phyloP scores from a whole-genome alignment of 2,113 vertebrate genomes.

The Cnemophilus loriae region DNA sequence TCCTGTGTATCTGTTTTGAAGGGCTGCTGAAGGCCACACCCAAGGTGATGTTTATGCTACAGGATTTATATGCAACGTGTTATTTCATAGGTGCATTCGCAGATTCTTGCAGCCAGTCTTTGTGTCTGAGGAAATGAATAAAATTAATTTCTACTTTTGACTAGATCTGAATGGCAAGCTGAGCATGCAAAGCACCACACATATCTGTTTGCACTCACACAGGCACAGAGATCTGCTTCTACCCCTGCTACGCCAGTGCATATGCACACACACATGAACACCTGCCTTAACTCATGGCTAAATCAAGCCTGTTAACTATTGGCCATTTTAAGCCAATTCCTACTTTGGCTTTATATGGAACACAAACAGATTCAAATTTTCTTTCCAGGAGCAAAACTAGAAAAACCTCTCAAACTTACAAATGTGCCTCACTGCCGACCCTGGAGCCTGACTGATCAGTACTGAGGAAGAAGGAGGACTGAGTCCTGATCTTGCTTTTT shows the following conservation, averaged over 20 bases:
- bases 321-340: not conserved
- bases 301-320: not conserved
- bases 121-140: not conserved
- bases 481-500: not conserved
- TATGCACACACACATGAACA: rapidly evolving
- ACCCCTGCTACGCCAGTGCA: not conserved
- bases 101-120: not conserved
- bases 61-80: not conserved
- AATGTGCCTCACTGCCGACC: rapidly evolving
- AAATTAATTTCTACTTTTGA: not conserved
- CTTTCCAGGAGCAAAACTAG: not conserved
- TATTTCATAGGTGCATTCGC: not conserved
- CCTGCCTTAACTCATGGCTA: not conserved
- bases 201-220: not conserved
- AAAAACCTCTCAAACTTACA: not conserved
- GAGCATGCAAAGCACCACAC: no score
- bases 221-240: not conserved
- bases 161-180: not conserved
- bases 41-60: not conserved
- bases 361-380: not conserved
- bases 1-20: not conserved
- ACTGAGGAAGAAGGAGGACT: not conserved
- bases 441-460: not conserved
- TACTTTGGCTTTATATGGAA: not conserved
- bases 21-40: not conserved